phyloP scores from a whole-genome alignment of 2,113 vertebrate genomes.

The Brachyistius frenatus region DNA sequence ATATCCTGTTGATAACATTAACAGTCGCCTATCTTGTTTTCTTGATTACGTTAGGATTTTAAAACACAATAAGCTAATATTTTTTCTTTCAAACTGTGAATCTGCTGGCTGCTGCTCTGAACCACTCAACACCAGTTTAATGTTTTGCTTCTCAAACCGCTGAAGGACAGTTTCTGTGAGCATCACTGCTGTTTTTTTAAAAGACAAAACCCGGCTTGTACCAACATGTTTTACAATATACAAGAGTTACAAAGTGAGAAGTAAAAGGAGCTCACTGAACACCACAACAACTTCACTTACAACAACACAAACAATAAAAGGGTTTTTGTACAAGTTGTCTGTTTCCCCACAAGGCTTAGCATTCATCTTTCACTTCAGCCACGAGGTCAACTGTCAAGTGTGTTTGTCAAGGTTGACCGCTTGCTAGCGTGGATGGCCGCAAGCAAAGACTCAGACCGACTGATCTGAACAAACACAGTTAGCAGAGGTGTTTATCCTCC shows the following conservation, averaged over 20 bases:
- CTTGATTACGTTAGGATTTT: not conserved
- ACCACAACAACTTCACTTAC: not conserved
- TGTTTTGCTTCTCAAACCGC: not conserved
- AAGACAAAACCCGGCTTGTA: not conserved
- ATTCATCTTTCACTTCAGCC: not conserved
- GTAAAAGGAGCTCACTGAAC: not conserved
- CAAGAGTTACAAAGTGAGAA: no score
- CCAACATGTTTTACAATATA: not conserved
- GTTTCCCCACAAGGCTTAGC: not conserved
- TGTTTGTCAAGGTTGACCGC: not conserved
- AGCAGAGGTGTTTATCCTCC: not conserved
- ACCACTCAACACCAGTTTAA: not conserved
- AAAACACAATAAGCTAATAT: not conserved
- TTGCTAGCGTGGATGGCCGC: constrained; percentile 13
- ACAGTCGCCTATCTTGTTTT: not conserved
- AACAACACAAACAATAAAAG: not conserved
- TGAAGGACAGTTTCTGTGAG: not conserved
- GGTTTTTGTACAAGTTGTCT: not conserved
- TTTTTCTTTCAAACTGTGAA: not conserved
- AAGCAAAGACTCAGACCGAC: constrained; percentile 14
- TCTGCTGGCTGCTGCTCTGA: not conserved
- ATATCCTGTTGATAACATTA: not conserved
- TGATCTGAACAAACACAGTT: constrained; percentile 11
- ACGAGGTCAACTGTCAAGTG: not conserved
- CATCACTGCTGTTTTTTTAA: not conserved